Percentiles rank a stretch among this genome's conserved stretches.
These are phyloP conservation scores for Columba guinea DNA, from an alignment of 2,797 vertebrate genomes.

Conservation along the genomic window DNA sequence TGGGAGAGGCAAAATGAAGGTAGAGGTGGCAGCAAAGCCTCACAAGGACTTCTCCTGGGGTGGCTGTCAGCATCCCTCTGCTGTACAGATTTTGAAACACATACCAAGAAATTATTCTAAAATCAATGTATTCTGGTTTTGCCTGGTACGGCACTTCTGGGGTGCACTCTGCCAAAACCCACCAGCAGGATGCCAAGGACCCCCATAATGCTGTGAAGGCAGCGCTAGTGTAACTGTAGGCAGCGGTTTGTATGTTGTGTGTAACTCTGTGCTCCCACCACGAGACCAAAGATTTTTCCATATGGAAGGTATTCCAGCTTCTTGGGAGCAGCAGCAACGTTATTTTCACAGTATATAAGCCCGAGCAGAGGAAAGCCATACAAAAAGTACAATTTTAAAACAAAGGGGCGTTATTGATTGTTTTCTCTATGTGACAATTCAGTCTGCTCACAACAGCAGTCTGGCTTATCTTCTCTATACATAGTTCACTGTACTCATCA, in stretches of 20 bases:
- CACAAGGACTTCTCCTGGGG: not conserved
- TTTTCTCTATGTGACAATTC: not conserved
- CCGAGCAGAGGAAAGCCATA: not conserved
- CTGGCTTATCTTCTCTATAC: not conserved
- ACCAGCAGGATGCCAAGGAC: accelerated
- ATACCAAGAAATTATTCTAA: not conserved
- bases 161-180: not conserved
- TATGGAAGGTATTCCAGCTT: not conserved
- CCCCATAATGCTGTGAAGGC: not conserved
- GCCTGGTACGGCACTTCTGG: not conserved
- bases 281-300: not conserved
- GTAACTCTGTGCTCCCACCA: not conserved
- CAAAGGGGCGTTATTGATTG: not conserved
- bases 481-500: not conserved
- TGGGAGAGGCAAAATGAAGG: not conserved
- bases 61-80: accelerated
- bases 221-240: accelerated
- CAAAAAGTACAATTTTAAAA: not conserved
- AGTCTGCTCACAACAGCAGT: not conserved
- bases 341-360: not conserved
- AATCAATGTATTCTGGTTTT: not conserved
- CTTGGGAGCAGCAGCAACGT: not conserved
- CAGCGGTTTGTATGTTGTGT: accelerated
- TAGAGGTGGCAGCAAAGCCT: not conserved
- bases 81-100: not conserved